Conservation (phyloP, 1,140 invertebrate species). For the Metaphire vulgaris region DNA sequence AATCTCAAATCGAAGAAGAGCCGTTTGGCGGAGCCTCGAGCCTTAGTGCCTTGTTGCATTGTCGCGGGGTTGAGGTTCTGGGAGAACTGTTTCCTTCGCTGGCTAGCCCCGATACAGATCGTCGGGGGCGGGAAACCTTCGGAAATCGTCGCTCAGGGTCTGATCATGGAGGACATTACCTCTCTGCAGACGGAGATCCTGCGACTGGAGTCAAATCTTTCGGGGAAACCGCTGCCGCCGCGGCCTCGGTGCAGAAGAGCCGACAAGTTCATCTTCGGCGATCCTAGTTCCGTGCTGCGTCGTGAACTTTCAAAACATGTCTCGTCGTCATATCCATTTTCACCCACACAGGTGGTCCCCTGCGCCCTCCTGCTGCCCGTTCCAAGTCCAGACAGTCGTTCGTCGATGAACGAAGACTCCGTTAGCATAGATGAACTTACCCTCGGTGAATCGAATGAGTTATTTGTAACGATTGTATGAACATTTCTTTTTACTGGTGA, state of each 20-base stretch:
- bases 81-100: constrained; percentile 80
- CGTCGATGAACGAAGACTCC: neutral
- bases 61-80: constrained; percentile 63
- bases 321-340: neutral
- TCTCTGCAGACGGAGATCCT: neutral
- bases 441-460: too few relatives aligned
- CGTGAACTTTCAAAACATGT: neutral
- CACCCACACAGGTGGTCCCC: neutral
- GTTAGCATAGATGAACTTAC: neutral
- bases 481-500: too few relatives aligned
- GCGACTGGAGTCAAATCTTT: neutral
- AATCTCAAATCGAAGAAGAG: neutral
- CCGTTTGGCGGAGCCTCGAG: neutral
- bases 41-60: neutral
- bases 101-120: constrained; percentile 75
- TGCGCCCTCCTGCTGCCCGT: neutral
- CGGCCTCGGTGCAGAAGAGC: neutral
- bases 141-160: constrained; percentile 55
- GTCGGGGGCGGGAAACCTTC: constrained; percentile 66
- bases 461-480: too few relatives aligned
- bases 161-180: neutral
- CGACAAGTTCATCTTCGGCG: neutral
- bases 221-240: neutral
- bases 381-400: neutral
- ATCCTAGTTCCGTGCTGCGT: neutral